Evolutionary conservation across 2,797 vertebrate species (phyloP).

Genomic region (Enteromius trimaculatus): DNA sequence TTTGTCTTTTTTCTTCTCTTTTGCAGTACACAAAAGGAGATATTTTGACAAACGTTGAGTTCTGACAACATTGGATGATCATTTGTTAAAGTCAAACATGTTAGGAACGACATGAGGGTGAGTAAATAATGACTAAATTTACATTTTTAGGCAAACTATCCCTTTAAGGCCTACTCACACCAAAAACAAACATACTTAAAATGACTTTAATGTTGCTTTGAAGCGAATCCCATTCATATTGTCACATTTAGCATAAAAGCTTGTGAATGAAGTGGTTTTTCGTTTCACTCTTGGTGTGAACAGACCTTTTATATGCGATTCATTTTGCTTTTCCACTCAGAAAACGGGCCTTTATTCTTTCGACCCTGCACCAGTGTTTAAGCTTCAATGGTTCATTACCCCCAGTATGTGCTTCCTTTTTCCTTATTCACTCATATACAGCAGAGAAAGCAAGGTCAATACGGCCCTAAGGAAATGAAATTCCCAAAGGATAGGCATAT

Average conservation of each 20-base stretch:
- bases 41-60: neutral
- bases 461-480: constrained; percentile 23
- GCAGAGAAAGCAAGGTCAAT: constrained; percentile 31
- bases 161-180: neutral
- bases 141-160: neutral
- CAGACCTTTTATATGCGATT: neutral
- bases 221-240: neutral
- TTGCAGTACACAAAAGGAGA: neutral
- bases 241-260: neutral
- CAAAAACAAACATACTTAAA: constrained; percentile 8
- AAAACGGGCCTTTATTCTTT: constrained; percentile 25
- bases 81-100: neutral
- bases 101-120: neutral
- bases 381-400: constrained; percentile 48
- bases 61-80: neutral
- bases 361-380: constrained; percentile 11
- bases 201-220: neutral
- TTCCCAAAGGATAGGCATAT: constrained; percentile 35
- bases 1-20: neutral
- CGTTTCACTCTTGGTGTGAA: constrained; percentile 6
- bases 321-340: constrained; percentile 7
- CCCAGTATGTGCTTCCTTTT: constrained; percentile 62
- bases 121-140: neutral
- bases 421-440: constrained; percentile 56
- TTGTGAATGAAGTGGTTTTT: neutral